Evolutionary conservation across 37 sponge, comb jelly and placozoan species (phyloP).

Genomic region (Aphrocallistes beatrix): DNA sequence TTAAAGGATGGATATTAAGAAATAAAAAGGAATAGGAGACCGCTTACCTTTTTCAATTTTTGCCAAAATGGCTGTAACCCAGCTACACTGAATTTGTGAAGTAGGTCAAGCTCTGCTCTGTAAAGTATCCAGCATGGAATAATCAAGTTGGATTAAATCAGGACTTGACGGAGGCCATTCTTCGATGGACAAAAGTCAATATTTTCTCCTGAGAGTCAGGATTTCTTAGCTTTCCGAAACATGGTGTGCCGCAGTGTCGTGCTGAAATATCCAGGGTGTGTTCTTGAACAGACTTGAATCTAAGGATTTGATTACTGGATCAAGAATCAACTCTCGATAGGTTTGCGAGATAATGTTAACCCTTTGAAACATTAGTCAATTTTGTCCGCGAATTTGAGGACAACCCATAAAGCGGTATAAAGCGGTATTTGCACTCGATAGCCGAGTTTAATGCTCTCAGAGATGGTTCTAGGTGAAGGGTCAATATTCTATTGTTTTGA

Average conservation of each 20-base stretch:
- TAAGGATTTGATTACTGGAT: background rate
- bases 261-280: background rate
- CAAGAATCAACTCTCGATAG: background rate
- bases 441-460: background rate
- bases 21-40: background rate
- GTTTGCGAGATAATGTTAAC: background rate
- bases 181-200: background rate
- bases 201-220: background rate
- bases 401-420: background rate
- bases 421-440: background rate
- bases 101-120: background rate
- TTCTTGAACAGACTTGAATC: background rate
- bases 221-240: background rate
- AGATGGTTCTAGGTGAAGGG: background rate
- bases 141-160: background rate
- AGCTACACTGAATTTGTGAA: background rate
- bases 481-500: background rate
- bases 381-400: background rate
- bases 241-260: background rate
- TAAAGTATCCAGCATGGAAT: background rate
- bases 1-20: background rate
- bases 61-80: background rate
- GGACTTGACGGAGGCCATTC: background rate
- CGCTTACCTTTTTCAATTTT: background rate
- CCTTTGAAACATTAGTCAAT: background rate